Conservation (phyloP, 2,888 invertebrate species). For the Acanthosepion lycidas region DNA sequence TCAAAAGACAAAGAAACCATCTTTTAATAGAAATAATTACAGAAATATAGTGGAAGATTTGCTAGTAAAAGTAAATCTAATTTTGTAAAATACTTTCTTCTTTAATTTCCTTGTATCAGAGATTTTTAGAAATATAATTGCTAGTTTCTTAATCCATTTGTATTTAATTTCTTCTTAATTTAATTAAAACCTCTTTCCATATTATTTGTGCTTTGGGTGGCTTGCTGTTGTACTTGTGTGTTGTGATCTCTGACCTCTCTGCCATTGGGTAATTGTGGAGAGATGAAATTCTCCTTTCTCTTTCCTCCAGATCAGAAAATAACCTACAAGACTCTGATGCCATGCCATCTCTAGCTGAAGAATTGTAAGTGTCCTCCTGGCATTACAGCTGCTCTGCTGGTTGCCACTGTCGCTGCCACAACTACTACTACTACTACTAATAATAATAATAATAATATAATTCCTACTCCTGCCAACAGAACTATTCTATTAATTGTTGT, state of each 20-base stretch:
- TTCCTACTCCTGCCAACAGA: conserved; percentile 33
- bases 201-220: not conserved
- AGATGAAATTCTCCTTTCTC: conserved; percentile 33
- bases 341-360: conserved; percentile 41
- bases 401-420: not conserved
- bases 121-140: too few relatives aligned
- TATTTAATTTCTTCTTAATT: too few relatives aligned
- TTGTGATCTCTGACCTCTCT: not conserved
- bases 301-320: conserved; percentile 25
- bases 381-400: conserved; percentile 11
- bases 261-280: not conserved
- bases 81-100: too few relatives aligned
- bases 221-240: not conserved
- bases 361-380: conserved; percentile 39
- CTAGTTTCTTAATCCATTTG: too few relatives aligned
- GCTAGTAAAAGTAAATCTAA: too few relatives aligned
- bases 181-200: not conserved
- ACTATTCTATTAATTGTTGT: not conserved
- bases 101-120: too few relatives aligned
- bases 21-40: too few relatives aligned
- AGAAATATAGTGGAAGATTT: too few relatives aligned
- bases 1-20: too few relatives aligned
- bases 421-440: not conserved
- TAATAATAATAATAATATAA: not conserved
- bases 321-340: conserved; percentile 39